Conservation (phyloP, 2,888 invertebrate genomes). For the Apamea anceps region DNA sequence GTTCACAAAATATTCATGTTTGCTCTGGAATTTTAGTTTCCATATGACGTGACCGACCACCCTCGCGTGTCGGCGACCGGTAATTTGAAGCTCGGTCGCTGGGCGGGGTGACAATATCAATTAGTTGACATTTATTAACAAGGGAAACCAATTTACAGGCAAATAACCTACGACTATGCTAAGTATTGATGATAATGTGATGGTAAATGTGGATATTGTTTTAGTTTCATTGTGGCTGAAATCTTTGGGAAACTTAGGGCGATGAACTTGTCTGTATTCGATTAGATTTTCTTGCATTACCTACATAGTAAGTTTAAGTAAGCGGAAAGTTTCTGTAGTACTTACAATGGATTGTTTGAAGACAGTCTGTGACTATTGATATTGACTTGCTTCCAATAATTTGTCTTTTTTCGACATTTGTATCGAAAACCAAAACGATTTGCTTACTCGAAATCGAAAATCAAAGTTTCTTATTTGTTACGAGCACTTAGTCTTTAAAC, state of each 20-base stretch:
- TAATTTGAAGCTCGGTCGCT: conserved; percentile 49
- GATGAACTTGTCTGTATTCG: not conserved
- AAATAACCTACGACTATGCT: conserved; percentile 52
- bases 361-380: conserved; percentile 4
- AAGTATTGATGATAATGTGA: conserved; percentile 48
- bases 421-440: conserved; percentile 1
- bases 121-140: conserved; percentile 63
- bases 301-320: not conserved
- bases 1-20: conserved; percentile 77
- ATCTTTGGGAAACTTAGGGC: conserved; percentile 20
- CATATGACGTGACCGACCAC: conserved; percentile 53
- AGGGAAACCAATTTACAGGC: conserved; percentile 64
- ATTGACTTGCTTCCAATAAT: conserved; percentile 1
- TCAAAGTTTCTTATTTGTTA: too few relatives aligned
- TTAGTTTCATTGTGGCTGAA: conserved; percentile 24
- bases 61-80: conserved; percentile 59
- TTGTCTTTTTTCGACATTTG: not conserved
- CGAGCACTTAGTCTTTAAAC: too few relatives aligned
- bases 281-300: conserved; percentile 14
- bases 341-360: conserved; percentile 15
- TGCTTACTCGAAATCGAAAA: not conserved
- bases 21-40: conserved; percentile 71
- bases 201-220: conserved; percentile 34
- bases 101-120: conserved; percentile 62
- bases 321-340: conserved; percentile 2